Base-by-base conservation (phyloP, 2,888 invertebrate species). In the Macaria notata region DNA sequence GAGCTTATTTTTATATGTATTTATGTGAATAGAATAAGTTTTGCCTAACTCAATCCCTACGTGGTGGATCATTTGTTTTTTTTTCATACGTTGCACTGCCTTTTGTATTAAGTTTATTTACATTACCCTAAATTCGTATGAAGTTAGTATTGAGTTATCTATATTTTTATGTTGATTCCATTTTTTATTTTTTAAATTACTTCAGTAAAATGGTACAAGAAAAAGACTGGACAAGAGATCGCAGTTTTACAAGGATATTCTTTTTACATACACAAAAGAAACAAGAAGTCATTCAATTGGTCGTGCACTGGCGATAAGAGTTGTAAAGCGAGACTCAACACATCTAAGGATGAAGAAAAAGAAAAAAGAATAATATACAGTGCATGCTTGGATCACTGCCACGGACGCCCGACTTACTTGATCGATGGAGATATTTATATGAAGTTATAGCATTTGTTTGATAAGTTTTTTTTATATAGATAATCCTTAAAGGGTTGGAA, bases 181-280 rank as follows among this genome's bases (percentile, higher is more conserved):
- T n/a, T 39, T 29, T 39, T 48, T 19, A 41, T 9, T 9, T 30
- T 31, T n/a, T 33, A 33, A 8, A 9, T 58, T 56, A 50, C 19
- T 54, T 31, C 65, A 73, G 73, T 72, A 3, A 61, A 55, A 3
- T 74, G 69, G 69, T 65, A 69, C 30, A 70, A 49, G 29, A 78
- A 73, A 31, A 36, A n/a, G 0, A 66, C 63, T 9, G 79, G 78
- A 0, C 72, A 69, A 33, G 61, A 66, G 9, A 5, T 67, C 9
- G 65, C 63, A 1, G 47, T 70, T 8, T 29, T 62, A n/a, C 45
- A 63, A 0, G 65, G 66, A 6, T 71, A 51, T 49, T 64, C 65
- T 0, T 71, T 67, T 49, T 70, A 65, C 19, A 30, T 60, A 4
- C 69, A 65, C 49, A 69, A 69, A 51, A 62, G 49, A 9, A 49